These are phyloP conservation scores for Macrobrachium nipponense DNA, from an alignment of 1,140 invertebrate genomes.

Conservation along the genomic window DNA sequence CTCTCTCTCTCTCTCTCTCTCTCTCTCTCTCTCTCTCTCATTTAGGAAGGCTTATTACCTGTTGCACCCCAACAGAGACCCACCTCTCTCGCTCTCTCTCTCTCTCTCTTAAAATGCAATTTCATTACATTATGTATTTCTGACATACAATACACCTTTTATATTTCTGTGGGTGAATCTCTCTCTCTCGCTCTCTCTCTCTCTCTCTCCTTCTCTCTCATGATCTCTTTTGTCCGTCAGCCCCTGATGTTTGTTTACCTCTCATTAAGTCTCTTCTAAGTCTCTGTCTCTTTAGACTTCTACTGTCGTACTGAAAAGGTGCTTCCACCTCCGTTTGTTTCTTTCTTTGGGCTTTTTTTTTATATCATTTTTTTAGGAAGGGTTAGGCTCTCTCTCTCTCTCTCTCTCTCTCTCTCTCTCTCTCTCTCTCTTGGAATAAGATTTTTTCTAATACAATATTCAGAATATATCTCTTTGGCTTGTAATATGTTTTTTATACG, in stretches of 20 bases:
- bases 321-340: neutral
- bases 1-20: constrained; percentile 23
- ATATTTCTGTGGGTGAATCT: neutral
- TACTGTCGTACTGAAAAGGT: neutral
- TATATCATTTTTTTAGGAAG: neutral
- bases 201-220: neutral
- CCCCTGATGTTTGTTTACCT: neutral
- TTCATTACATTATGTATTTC: neutral
- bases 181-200: constrained; percentile 1
- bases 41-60: too few species aligned
- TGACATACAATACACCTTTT: neutral
- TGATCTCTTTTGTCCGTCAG: neutral
- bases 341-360: neutral
- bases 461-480: neutral
- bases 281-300: too few species aligned
- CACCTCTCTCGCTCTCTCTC: neutral
- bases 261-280: too few species aligned
- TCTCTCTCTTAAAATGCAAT: neutral
- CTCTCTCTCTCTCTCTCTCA: neutral
- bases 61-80: too few species aligned
- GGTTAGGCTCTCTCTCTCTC: constrained; percentile 18
- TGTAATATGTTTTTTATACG: neutral
- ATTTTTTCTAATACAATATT: neutral
- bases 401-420: constrained; percentile 8
- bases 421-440: constrained; percentile 19